Evolutionary conservation across 2,113 vertebrate genomes (phyloP), one percentile per base, ranked within the genome.

Genomic region (Semicossyphus pulcher): DNA sequence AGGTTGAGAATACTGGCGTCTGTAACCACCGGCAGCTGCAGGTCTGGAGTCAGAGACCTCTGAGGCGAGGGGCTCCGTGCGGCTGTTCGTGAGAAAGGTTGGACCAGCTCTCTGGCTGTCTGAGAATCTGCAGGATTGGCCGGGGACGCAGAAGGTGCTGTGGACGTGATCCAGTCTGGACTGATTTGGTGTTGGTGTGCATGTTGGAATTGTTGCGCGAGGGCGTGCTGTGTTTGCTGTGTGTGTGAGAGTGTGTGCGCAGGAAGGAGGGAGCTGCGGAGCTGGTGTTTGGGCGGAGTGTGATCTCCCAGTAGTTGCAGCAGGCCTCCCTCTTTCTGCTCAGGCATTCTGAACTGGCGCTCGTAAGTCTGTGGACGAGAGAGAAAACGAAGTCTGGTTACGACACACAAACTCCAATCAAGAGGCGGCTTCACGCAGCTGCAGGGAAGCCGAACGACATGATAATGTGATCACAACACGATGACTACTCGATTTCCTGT

Each of bases 251-350:
- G 77, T 25, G 84, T 12, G 64, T 85, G 80, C 37, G 84, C 60
- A 26, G 90, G 74, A 59, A 67, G 84, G 54, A 86, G 83, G 60
- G 85, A 51, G 64, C 75, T 58, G 94, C 96, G 97, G 84, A 95
- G 95, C 95, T 97, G 97, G 93, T 98, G 95, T 92, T 97, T 98
- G 94, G 96, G 95, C 92, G 95, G 96, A 94, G 96, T 93, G 93
- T 94, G 94, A 90, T 98, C 97, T 92, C 94, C 72, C 90, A 96
- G 95, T 92, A 97, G 96, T 90, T 96, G 95, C 88, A 95, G 94
- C 83, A 95, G 94, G 84, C 93, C 92, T 2, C 94, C 92, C 80
- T 97, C 95, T 72, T 93, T 95, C 80, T 96, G 96, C 83, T 95
- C 94, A 85, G 91, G 36, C 88, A 95, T 95, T 84, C 95, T 96